A percentile compares a stretch with the other conserved stretches of the same genome.
Evolutionary conservation across 1,140 invertebrate genomes (phyloP).

Genomic region (Paralvinella palmiformis): DNA sequence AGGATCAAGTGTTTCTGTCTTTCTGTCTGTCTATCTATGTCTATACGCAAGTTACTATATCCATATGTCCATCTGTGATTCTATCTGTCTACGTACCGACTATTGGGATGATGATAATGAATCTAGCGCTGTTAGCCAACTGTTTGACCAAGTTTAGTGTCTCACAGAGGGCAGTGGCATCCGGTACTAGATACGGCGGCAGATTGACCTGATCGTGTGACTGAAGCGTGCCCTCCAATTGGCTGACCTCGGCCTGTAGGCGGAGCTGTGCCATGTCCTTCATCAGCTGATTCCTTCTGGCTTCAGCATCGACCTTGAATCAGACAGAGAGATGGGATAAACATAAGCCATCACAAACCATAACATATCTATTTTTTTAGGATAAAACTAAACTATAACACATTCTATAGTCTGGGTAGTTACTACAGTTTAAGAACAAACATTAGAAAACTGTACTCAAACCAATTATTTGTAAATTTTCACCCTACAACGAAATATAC

Average conservation of each 20-base stretch:
- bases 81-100: conserved; percentile 65
- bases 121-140: conserved; percentile 66
- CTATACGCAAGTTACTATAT: too few species aligned
- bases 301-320: conserved; percentile 42
- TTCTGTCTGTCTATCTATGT: too few species aligned
- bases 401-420: too few species aligned
- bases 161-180: conserved; percentile 64
- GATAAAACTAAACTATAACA: too few species aligned
- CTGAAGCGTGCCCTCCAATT: conserved; percentile 58
- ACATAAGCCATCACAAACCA: neutral
- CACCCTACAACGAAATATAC: too few species aligned
- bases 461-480: too few species aligned
- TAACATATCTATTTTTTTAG: neutral
- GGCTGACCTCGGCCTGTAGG: conserved; percentile 64
- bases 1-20: too few species aligned
- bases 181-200: conserved; percentile 53
- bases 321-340: conserved; percentile 11
- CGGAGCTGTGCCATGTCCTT: conserved; percentile 69
- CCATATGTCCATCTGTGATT: too few species aligned
- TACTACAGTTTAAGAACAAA: too few species aligned
- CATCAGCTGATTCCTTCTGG: conserved; percentile 58
- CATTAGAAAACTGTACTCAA: too few species aligned
- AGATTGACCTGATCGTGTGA: conserved; percentile 21
- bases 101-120: conserved; percentile 72
- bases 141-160: conserved; percentile 70